Evolutionary conservation across 2,888 invertebrate species (phyloP).

Genomic region (Dicycla oo): DNA sequence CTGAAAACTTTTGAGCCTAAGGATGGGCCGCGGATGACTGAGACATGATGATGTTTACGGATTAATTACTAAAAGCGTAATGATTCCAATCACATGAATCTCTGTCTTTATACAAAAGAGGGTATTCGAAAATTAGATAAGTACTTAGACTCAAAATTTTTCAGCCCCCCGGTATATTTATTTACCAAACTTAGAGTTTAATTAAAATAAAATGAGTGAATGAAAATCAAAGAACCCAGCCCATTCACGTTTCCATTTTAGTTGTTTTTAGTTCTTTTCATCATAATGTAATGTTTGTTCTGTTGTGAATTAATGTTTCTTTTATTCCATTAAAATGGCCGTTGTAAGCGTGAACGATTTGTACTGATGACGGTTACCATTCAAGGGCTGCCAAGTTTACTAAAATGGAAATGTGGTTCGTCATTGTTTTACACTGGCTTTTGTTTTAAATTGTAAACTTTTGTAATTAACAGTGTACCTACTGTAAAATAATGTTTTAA

Average conservation of each 20-base stretch:
- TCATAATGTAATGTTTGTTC: neutral
- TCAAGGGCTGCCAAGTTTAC: conserved; percentile 15
- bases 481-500: conserved; percentile 12
- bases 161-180: no score
- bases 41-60: no score
- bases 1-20: no score
- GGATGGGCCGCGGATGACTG: no score
- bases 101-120: no score
- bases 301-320: conserved; percentile 4
- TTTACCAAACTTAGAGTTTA: neutral
- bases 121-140: no score
- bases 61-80: no score
- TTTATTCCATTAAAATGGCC: conserved; percentile 29
- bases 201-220: neutral
- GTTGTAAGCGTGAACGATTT: conserved; percentile 23
- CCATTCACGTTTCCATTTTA: neutral
- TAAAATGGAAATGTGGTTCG: conserved; percentile 9
- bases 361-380: conserved; percentile 21
- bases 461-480: neutral
- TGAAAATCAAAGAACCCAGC: neutral
- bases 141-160: no score
- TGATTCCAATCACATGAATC: no score
- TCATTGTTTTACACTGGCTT: conserved; percentile 8
- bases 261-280: neutral
- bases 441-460: conserved; percentile 10